phyloP scores from a whole-genome alignment of 2,113 vertebrate genomes.

The Trematomus loennbergii region DNA sequence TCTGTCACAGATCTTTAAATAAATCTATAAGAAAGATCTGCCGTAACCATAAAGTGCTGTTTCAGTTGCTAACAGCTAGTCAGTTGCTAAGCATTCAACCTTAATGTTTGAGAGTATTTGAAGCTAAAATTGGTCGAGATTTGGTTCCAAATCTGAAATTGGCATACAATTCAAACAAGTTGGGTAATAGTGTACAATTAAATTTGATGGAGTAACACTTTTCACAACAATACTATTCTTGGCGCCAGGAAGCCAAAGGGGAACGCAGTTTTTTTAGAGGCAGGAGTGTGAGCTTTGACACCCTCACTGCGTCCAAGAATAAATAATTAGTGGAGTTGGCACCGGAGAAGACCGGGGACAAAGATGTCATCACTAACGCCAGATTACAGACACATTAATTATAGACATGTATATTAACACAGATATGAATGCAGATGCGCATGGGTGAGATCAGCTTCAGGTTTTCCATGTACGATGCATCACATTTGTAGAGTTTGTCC shows the following conservation, averaged over 20 bases:
- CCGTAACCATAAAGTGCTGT: background rate
- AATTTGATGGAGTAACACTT: background rate
- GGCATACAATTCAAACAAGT: background rate
- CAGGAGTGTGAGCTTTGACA: slow-evolving; percentile 59
- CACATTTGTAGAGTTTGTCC: background rate
- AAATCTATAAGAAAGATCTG: background rate
- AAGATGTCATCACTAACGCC: slow-evolving; percentile 91
- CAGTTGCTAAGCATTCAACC: no score
- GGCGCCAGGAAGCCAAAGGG: slow-evolving; percentile 23
- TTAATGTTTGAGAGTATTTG: no score
- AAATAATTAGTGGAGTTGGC: slow-evolving; percentile 88
- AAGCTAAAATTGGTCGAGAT: no score
- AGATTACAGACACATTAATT: slow-evolving; percentile 84
- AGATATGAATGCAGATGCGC: slow-evolving; percentile 38
- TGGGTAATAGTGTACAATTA: background rate
- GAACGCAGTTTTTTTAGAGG: slow-evolving; percentile 21
- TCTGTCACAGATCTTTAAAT: background rate
- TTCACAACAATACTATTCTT: background rate
- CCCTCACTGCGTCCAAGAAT: slow-evolving; percentile 73
- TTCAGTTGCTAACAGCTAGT: background rate
- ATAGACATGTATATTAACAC: slow-evolving; percentile 22
- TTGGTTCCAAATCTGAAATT: background rate
- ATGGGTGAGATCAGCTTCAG: slow-evolving; percentile 12
- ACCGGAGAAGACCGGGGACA: slow-evolving; percentile 82
- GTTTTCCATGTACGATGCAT: background rate